These are phyloP conservation scores for Chironomus tentans DNA, from an alignment of 2,888 invertebrate species.

Conservation along the genomic window DNA sequence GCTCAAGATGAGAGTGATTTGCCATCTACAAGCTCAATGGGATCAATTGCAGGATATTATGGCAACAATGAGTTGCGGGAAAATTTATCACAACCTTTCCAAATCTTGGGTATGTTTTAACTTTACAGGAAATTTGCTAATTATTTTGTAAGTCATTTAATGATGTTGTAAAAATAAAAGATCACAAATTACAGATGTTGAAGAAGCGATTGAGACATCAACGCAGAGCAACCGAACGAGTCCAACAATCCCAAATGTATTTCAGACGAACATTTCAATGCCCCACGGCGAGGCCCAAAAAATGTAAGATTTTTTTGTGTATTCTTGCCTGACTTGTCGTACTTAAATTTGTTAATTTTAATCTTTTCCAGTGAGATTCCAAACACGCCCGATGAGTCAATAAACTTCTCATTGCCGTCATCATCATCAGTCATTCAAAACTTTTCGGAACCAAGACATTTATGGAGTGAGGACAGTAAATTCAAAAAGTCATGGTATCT, in stretches of 20 bases:
- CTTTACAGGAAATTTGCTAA: neutral
- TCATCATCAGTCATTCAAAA: neutral
- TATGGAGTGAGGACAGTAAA: constrained; percentile 7
- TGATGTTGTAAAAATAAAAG: neutral
- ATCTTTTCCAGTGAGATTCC: neutral
- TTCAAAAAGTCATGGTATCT: constrained; percentile 3
- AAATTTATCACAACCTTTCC: neutral
- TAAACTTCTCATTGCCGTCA: neutral
- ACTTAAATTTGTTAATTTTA: neutral
- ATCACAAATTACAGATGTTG: constrained; percentile 38
- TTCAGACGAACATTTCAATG: neutral
- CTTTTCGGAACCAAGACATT: neutral
- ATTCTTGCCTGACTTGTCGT: neutral
- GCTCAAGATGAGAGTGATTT: neutral
- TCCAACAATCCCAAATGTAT: neutral
- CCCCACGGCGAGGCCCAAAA: neutral
- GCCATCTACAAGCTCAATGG: constrained; percentile 4
- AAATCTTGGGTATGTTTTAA: constrained; percentile 7
- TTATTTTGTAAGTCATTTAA: neutral
- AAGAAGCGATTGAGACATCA: constrained; percentile 34
- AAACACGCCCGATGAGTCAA: neutral
- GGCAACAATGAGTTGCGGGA: neutral
- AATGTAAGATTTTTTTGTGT: neutral
- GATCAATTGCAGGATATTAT: neutral
- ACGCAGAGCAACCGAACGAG: neutral